Percentiles rank a stretch among this genome's conserved stretches.
These are phyloP conservation scores for Helicoverpa zea DNA, from an alignment of 1,140 invertebrate genomes.

Conservation along the genomic window DNA sequence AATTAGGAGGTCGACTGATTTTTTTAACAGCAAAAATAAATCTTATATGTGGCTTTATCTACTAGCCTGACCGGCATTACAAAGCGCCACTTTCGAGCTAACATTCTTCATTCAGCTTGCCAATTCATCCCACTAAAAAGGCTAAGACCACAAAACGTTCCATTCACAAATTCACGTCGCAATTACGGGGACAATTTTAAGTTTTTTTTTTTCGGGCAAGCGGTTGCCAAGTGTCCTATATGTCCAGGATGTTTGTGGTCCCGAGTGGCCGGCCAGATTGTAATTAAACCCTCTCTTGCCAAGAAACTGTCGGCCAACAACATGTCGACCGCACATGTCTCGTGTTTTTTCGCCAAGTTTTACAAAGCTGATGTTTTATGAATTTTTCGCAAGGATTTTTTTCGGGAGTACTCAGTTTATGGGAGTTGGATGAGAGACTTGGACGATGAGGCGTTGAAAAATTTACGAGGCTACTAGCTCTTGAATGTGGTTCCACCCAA, in stretches of 20 bases:
- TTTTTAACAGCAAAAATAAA: too few species aligned
- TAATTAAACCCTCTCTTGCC: slow-evolving; percentile 59
- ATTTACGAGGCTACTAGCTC: too few species aligned
- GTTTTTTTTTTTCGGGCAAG: slow-evolving; percentile 49
- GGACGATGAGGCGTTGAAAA: too few species aligned
- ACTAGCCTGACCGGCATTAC: not conserved
- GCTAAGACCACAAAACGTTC: slow-evolving; percentile 29
- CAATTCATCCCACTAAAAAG: slow-evolving; percentile 38
- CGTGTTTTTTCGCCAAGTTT: slow-evolving; percentile 31
- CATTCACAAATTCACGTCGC: slow-evolving; percentile 54
- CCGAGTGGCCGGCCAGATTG: slow-evolving; percentile 48
- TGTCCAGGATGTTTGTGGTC: slow-evolving; percentile 46
- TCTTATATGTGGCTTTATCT: too few species aligned
- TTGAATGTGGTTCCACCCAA: too few species aligned
- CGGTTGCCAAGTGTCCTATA: slow-evolving; percentile 53
- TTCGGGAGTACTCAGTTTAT: slow-evolving; percentile 8
- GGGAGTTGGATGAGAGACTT: not conserved
- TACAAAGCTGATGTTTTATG: slow-evolving; percentile 37
- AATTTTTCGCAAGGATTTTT: not conserved
- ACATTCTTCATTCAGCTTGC: not conserved
- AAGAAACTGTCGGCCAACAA: slow-evolving; percentile 51
- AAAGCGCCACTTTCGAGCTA: not conserved
- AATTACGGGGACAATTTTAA: slow-evolving; percentile 51
- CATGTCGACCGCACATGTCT: slow-evolving; percentile 42
- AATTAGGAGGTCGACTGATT: too few species aligned